Evolutionary conservation across 2,888 invertebrate species (phyloP).

Genomic region (Dasypogon diadema): DNA sequence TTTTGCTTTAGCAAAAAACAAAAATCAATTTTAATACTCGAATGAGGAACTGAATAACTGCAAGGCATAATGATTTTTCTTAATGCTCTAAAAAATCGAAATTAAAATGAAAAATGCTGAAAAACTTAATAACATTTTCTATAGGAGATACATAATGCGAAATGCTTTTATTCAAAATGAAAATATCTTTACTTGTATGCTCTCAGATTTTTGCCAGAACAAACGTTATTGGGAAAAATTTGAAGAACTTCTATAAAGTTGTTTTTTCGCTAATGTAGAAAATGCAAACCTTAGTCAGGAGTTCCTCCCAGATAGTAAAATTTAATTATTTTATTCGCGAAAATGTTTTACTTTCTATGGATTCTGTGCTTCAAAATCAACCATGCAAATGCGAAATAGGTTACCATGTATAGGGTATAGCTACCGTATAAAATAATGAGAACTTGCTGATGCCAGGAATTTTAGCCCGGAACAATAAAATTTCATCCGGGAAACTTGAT

Average conservation of each 20-base stretch:
- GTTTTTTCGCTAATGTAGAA: no score
- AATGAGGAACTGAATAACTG: background rate
- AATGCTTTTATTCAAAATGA: no score
- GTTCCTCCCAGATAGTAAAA: background rate
- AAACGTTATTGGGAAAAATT: no score
- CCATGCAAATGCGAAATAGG: background rate
- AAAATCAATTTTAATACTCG: background rate
- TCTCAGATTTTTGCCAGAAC: no score
- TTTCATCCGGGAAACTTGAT: slow-evolving; percentile 28
- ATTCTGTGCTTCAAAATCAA: slow-evolving; percentile 24
- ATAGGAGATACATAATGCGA: no score
- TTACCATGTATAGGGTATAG: background rate
- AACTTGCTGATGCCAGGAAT: background rate
- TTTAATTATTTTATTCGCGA: background rate
- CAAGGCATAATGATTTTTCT: background rate
- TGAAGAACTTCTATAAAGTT: no score
- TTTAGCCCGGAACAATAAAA: slow-evolving; percentile 16
- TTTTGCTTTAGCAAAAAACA: background rate
- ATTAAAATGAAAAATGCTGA: background rate
- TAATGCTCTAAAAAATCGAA: slow-evolving; percentile 6
- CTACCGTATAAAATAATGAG: slow-evolving; percentile 17
- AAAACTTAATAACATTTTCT: background rate
- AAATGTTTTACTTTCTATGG: background rate
- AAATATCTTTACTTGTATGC: no score
- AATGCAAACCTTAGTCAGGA: no score